Evolutionary conservation across 2,113 vertebrate genomes (phyloP), one percentile per base, ranked within the genome.

Genomic region (Polyodon spathula): DNA sequence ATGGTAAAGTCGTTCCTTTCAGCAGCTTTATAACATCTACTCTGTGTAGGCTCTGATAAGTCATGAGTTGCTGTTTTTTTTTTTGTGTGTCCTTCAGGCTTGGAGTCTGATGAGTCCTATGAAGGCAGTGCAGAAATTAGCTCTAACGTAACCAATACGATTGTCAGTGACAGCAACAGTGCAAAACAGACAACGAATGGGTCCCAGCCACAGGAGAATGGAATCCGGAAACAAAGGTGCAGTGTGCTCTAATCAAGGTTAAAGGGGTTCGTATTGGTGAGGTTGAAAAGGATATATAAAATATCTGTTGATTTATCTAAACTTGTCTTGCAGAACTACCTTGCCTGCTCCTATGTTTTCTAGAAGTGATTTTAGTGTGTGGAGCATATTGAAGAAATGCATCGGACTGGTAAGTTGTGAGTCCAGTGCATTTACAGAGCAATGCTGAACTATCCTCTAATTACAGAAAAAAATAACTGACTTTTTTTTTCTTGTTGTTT

Each of bases 351-450:
- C 90, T 1, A 98, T 97, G 93, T 96, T 93, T 77, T 87, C 89
- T 66, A 91, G 93, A 76, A 97, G 84, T 57, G 88, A 91, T 61
- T 88, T 98, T 81, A 95, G 92, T 52, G 76, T 98, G 56, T 98
- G 96, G 96, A 88, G 91, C 65, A 95, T 98, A 71, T 84, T 98
- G 63, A 97, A 93, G 72, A 98, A 96, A 68, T 98, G 96, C 72
- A 95, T 98, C 17, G 95, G 96, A 73, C 73, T 97, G 92, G 96
- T 98, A 78, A 91, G 90, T 71, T 55, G 27, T 27, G 27, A 27
- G 3, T 27, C 27, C 27, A 1, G 3, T 27, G 27, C 27, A 27
- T 27, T 27, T 27, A 27, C 27, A 27, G 27, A 27, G 27, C 27
- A 27, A 55, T 3, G 14, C 6, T 8, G 4, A 14, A 40, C 9